Conservation (phyloP, 2,113 vertebrate genomes). For the Colaptes auratus region DNA sequence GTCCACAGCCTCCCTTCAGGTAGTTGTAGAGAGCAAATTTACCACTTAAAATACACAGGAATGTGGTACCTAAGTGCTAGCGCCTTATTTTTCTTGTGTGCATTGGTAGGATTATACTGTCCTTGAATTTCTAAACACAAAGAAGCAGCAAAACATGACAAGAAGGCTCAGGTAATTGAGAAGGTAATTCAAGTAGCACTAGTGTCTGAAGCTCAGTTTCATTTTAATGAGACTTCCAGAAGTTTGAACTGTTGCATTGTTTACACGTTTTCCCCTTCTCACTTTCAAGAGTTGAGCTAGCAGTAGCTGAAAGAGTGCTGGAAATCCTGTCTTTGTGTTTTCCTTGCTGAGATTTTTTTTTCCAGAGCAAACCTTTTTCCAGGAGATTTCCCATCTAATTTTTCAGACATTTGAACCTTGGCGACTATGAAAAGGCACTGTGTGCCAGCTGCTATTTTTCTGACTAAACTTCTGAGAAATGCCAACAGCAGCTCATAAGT, state of each 20-base stretch:
- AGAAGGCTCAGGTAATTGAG: not conserved
- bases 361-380: not conserved
- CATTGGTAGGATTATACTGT: not conserved
- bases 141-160: not conserved
- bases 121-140: not conserved
- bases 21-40: too few relatives aligned
- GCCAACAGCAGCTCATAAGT: not conserved
- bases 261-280: not conserved
- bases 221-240: not conserved
- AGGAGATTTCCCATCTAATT: not conserved
- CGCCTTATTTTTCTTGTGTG: not conserved
- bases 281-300: not conserved
- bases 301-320: not conserved
- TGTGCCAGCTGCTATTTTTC: not conserved
- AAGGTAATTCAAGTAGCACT: not conserved
- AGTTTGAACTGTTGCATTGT: not conserved
- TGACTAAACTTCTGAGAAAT: not conserved
- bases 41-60: too few relatives aligned
- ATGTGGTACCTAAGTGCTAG: too few relatives aligned
- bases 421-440: rapidly evolving
- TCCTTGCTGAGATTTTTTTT: rapidly evolving
- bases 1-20: too few relatives aligned
- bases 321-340: not conserved
- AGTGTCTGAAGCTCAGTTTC: not conserved
- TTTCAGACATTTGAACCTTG: not conserved